Evolutionary conservation across 1,140 invertebrate species (phyloP), one percentile per base, ranked within the genome.

Genomic region (Lysiphlebus fabarum): DNA sequence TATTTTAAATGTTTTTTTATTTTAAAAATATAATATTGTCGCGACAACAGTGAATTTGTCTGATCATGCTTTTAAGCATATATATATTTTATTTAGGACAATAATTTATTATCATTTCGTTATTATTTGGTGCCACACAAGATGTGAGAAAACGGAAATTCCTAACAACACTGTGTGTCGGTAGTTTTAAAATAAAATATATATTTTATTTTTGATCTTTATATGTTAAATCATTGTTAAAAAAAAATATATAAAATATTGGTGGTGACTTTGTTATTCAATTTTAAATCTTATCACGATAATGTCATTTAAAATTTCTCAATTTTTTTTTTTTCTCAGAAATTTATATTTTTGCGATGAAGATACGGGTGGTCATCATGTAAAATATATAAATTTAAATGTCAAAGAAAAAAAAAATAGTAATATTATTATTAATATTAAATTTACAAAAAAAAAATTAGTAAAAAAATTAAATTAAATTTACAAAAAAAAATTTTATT

Each of bases 71-170:
- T n/a, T 45, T 10, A 33, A n/a, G n/a, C n/a, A n/a, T n/a, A n/a
- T n/a, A n/a, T n/a, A 8, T 33, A 7, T 49, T 26, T 33, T 49
- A 33, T 33, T 34, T 34, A 34, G 7, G 26, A 37, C 12, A 53
- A 53, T 11, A 11, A 12, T 38, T 12, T 53, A 45, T 44, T 55
- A 8, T 26, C 14, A 17, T 57, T 37, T 57, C 36, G 17, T 41
- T n/a, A n/a, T 48, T 48, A 49, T 50, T 58, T 50, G 56, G 45
- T 47, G 56, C 56, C 56, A 50, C 56, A 58, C 56, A 58, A 58
- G 56, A 58, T 9, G 56, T 58, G 47, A 58, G 37, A 58, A 26
- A 51, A 37, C 49, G 49, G 49, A 51, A 51, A 51, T 51, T 51
- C 49, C 36, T 36, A 36, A 58, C 11, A 57, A 40, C 6, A 17